Evolutionary conservation across 2,113 vertebrate genomes (phyloP), one percentile per base, ranked within the genome.

Genomic region (Saccopteryx bilineata): DNA sequence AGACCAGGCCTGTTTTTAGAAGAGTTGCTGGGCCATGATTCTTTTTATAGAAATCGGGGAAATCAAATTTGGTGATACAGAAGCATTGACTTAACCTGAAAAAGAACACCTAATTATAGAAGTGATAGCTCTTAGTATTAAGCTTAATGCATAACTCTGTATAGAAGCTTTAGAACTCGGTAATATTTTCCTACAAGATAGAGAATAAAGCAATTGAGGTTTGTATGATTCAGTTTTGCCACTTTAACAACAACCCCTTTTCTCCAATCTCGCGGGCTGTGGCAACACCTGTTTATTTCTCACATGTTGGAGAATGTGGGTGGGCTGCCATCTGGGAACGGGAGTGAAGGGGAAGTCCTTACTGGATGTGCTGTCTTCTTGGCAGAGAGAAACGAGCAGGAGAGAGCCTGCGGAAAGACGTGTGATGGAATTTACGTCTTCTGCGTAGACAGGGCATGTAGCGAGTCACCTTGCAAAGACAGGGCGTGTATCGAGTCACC

Each of bases 401-500:
- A 63, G 1, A 15, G 15, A 90, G 31, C 21, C 21, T 69, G 11
- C 1, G 31, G 61, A 46, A 26, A 58, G 65, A 4, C 7, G 6
- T 12, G 23, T 2, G 9, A 10, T 52, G n/a, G 46, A 8, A 23
- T 75, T 23, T 15, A n/a, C 66, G 60, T 56, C 15, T 82, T 85
- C 21, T 54, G 15, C 9, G 11, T 31, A 76, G 13, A 60, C 2
- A 5, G 2, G 14, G 14, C 0, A 2, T 21, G 13, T 18, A 2
- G 26, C 2, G 23, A 31, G 56, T 46, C 19, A 92, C 1, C 19
- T 19, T 87, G 19, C 6, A 52, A 69, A 76, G 13, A 60, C 2
- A 5, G 2, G 14, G 14, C 0, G 2, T 21, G 13, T 18, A 2
- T 28, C 2, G 23, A 31, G 56, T n/a, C n/a, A n/a, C n/a, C n/a